Conservation (phyloP, 30 jellyfish, hydroid and myxozoan genomes). For the Pelagia noctiluca region DNA sequence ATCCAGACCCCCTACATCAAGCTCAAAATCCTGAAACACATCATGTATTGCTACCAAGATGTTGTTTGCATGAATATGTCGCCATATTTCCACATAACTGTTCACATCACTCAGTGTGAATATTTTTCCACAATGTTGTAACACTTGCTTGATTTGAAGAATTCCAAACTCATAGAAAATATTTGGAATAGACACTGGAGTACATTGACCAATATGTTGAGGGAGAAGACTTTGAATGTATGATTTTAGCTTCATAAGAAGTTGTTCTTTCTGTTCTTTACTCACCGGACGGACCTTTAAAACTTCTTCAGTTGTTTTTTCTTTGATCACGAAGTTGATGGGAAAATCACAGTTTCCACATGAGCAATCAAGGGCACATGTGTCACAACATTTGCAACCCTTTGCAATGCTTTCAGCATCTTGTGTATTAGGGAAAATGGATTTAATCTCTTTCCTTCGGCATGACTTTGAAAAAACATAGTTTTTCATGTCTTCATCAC, state of each 20-base stretch:
- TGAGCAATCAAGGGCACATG: constrained; percentile 14
- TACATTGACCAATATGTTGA: not conserved
- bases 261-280: not conserved
- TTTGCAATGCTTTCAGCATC: constrained; percentile 2
- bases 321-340: too few relatives aligned
- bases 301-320: too few relatives aligned
- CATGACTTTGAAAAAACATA: not conserved
- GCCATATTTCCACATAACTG: constrained; percentile 20
- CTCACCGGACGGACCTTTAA: too few relatives aligned
- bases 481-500: constrained; percentile 21
- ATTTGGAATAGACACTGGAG: constrained; percentile 23
- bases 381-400: constrained; percentile 37
- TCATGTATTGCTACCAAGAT: constrained; percentile 33
- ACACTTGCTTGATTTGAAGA: constrained; percentile 11
- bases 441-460: constrained; percentile 18
- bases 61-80: constrained; percentile 40
- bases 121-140: constrained; percentile 21
- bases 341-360: not conserved
- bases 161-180: constrained; percentile 20
- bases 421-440: constrained; percentile 3
- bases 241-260: not conserved
- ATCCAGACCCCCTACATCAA: not conserved
- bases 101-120: constrained; percentile 32
- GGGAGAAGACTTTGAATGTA: not conserved
- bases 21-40: constrained; percentile 11